Evolutionary conservation across 2,888 invertebrate genomes (phyloP).

Genomic region (Tolmerus cingulatus): DNA sequence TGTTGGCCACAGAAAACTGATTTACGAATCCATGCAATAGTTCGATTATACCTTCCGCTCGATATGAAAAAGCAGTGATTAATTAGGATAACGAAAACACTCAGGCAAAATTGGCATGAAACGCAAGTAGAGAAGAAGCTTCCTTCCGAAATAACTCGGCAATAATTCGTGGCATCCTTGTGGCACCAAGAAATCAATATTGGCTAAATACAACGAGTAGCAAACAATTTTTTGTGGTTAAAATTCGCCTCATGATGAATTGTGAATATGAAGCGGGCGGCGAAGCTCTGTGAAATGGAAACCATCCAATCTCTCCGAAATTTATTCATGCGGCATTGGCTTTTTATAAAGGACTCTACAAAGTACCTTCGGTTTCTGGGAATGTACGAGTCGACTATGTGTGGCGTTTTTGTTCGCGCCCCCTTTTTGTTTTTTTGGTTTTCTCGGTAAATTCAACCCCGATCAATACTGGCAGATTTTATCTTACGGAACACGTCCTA

Average conservation of each 20-base stretch:
- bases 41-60: not conserved
- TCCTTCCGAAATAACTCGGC: not conserved
- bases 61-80: not conserved
- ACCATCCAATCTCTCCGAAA: constrained; percentile 23
- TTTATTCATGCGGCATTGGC: constrained; percentile 38
- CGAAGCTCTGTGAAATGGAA: constrained; percentile 11
- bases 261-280: not conserved
- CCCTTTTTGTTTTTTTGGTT: not conserved
- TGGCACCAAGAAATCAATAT: not conserved
- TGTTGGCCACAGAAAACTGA: not conserved
- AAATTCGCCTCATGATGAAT: not conserved
- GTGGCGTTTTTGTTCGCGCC: not conserved
- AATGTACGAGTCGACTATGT: not conserved
- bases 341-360: not conserved
- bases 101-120: not conserved
- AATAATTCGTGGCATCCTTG: not conserved
- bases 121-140: not conserved
- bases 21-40: not conserved
- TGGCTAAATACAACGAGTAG: not conserved
- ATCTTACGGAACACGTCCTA: not conserved
- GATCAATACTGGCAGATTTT: constrained; percentile 13
- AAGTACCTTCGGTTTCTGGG: not conserved
- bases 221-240: not conserved
- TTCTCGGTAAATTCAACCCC: not conserved
- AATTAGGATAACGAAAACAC: not conserved